Evolutionary conservation across 2,113 vertebrate genomes (phyloP).

Genomic region (Equus quagga): DNA sequence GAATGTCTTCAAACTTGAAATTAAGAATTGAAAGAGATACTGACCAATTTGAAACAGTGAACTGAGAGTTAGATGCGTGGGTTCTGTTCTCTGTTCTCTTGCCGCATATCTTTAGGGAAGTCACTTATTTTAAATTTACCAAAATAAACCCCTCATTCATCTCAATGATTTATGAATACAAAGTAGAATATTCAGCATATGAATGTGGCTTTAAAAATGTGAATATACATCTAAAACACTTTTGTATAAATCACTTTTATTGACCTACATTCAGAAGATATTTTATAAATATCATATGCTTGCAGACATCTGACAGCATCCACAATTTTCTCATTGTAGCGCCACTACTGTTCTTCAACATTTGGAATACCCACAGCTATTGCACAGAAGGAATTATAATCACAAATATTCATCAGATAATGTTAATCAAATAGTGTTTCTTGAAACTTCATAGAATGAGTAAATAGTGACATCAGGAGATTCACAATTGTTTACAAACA

Average conservation of each 20-base stretch:
- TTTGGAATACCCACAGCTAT: neutral
- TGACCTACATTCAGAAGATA: neutral
- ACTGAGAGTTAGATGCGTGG: neutral
- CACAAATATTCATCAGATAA: neutral
- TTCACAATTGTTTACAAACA: neutral
- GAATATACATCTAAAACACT: neutral
- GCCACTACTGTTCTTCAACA: neutral
- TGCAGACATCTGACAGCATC: neutral
- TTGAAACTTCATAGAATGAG: neutral
- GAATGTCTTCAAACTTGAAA: neutral
- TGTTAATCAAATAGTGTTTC: neutral
- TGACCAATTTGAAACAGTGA: neutral
- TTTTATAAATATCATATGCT: neutral
- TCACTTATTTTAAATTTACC: neutral
- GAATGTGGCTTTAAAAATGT: neutral
- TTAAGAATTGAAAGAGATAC: neutral
- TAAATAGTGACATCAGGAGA: neutral
- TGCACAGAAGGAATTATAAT: neutral
- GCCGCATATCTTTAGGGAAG: neutral
- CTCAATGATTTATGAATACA: neutral
- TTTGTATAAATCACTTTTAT: neutral
- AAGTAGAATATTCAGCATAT: neutral
- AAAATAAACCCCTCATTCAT: neutral
- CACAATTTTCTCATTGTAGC: neutral
- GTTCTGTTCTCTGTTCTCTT: neutral